phyloP scores from a whole-genome alignment of 2,113 vertebrate species.

The Pedetes capensis region DNA sequence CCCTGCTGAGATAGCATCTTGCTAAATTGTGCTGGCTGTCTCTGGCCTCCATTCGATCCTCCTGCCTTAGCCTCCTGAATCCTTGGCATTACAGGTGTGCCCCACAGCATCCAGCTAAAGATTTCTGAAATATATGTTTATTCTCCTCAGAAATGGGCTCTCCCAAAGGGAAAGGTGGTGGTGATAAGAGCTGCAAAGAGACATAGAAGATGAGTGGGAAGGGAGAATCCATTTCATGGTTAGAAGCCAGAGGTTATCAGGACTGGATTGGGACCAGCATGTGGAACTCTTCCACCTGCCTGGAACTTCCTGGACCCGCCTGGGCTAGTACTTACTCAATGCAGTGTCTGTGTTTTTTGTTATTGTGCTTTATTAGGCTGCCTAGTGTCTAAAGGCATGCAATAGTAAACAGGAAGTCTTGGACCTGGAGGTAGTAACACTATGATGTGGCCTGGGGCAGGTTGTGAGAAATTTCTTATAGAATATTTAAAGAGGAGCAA shows the following conservation, averaged over 20 bases:
- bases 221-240: no score
- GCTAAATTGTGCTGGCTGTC: no score
- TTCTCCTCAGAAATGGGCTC: not conserved
- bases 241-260: not conserved
- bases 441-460: not conserved
- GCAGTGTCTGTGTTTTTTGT: not conserved
- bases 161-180: not conserved
- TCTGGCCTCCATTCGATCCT: no score
- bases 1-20: no score
- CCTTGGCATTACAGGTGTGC: no score
- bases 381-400: not conserved
- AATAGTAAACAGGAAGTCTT: not conserved
- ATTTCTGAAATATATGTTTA: not conserved
- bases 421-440: not conserved
- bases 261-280: rapidly evolving
- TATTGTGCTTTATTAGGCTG: not conserved
- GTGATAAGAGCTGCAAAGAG: not conserved
- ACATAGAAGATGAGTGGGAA: no score
- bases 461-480: not conserved
- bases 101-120: no score
- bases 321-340: not conserved
- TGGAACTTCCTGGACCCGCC: no score
- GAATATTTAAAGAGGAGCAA: not conserved
- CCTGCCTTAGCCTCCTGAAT: no score
- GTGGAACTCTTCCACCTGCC: not conserved